Base-by-base conservation (phyloP, 1,140 invertebrate genomes). In the Temnothorax curvispinosus region DNA sequence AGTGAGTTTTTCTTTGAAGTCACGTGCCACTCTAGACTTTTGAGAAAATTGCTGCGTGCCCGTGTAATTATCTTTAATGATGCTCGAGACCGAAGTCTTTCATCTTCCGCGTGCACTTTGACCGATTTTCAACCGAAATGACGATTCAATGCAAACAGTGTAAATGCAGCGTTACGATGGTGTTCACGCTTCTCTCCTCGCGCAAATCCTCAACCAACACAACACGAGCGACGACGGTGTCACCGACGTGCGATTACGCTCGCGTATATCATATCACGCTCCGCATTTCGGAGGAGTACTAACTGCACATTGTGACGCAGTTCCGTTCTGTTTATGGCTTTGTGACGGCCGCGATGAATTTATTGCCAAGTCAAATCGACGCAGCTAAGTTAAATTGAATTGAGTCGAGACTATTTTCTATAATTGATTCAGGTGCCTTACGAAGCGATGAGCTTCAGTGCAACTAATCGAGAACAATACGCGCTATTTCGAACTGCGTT, bases 311-410 rank as follows among this genome's bases (percentile, higher is more conserved):
- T 58, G 52, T 58, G 50, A 58, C 50, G 52, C 65, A 38, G 67
- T 38, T 44, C 38, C 52, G 80, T 74, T 74, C 67, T 82, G 67
- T 82, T 82, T 82, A 82, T 32, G 67, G 67, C 35, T 80, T 50
- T 56, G 67, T 60, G 80, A 60, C 27, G 67, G 67, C n/a, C 32
- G 41, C 56, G 67, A 82, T 60, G 27, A 82, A 82, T 82, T 82
- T 82, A 82, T 60, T 47, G 80, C 54, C 80, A 35, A 58, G 80
- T 38, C 54, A 58, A 74, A 82, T 82, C 67, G 54, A 47, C 65
- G 80, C 67, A 21, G 41, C 35, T 50, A 21, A 74, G 54, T 82
- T 81, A 69, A 81, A 81, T 81, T 82, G 80, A 74, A 82, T 82
- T 38, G 27, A 74, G 67, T 74, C 71, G 44, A 74, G 54, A 60